These are phyloP conservation scores for Hartigia nigra DNA, from an alignment of 2,888 invertebrate genomes.

Conservation along the genomic window DNA sequence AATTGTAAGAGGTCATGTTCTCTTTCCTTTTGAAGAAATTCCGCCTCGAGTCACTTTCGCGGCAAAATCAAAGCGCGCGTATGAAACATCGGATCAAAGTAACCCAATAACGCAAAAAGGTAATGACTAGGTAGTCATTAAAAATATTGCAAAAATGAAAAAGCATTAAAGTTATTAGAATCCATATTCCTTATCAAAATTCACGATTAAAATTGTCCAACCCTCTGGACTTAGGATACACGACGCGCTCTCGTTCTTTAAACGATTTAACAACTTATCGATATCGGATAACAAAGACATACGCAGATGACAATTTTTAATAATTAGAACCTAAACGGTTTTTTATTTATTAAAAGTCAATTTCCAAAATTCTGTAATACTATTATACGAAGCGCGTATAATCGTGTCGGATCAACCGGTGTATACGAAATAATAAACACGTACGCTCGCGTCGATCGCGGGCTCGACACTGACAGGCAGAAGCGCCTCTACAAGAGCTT, in stretches of 20 bases:
- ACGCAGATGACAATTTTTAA: not conserved
- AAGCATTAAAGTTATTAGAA: not conserved
- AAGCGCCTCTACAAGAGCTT: slow-evolving; percentile 8
- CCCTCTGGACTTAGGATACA: not conserved
- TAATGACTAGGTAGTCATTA: not conserved
- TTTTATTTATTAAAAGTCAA: not conserved
- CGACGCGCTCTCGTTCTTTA: not conserved
- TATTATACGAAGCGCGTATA: not conserved
- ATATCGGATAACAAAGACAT: not conserved
- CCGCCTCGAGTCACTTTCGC: not conserved
- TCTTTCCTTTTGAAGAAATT: not conserved
- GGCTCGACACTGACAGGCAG: slow-evolving; percentile 57
- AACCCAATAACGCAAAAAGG: no score
- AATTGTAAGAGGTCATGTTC: not conserved
- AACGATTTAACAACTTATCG: not conserved
- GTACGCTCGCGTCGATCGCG: slow-evolving; percentile 64
- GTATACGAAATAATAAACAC: slow-evolving; percentile 40
- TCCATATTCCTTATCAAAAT: not conserved
- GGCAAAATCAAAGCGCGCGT: not conserved
- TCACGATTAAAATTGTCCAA: not conserved
- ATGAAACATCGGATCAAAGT: not conserved
- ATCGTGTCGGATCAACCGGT: not conserved
- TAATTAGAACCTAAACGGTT: not conserved
- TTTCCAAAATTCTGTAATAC: not conserved
- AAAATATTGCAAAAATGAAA: not conserved